phyloP scores from a whole-genome alignment of 2,797 vertebrate species.

The Gorsachius magnificus region DNA sequence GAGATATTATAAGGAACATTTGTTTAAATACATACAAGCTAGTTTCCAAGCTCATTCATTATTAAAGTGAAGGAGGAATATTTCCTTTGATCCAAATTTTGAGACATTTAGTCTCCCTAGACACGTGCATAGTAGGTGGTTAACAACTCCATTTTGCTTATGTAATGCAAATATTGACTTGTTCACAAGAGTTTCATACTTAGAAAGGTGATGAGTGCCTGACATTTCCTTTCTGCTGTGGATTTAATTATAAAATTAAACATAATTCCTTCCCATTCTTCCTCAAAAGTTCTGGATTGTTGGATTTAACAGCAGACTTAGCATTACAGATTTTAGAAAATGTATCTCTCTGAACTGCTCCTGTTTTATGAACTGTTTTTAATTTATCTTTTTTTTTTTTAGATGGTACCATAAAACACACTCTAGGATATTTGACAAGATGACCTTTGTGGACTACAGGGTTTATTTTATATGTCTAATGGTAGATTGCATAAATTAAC shows the following conservation, averaged over 20 bases:
- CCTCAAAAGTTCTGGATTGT: constrained; percentile 15
- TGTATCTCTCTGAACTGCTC: not conserved
- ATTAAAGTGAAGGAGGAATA: not conserved
- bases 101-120: constrained; percentile 17
- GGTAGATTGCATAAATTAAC: not conserved
- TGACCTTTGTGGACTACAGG: not conserved
- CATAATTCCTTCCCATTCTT: constrained; percentile 27
- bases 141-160: constrained; percentile 41
- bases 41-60: not conserved
- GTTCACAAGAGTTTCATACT: not conserved
- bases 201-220: constrained; percentile 11
- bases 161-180: constrained; percentile 29
- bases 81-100: constrained; percentile 4
- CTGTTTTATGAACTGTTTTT: not conserved
- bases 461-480: not conserved
- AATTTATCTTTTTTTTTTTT: not conserved
- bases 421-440: not conserved
- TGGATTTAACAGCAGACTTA: not conserved
- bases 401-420: not conserved
- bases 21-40: not conserved
- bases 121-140: not conserved
- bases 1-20: not conserved
- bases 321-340: not conserved
- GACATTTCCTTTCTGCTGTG: constrained; percentile 50
- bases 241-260: constrained; percentile 12